Conservation (phyloP, 2,888 invertebrate genomes). For the Melolontha melolontha region DNA sequence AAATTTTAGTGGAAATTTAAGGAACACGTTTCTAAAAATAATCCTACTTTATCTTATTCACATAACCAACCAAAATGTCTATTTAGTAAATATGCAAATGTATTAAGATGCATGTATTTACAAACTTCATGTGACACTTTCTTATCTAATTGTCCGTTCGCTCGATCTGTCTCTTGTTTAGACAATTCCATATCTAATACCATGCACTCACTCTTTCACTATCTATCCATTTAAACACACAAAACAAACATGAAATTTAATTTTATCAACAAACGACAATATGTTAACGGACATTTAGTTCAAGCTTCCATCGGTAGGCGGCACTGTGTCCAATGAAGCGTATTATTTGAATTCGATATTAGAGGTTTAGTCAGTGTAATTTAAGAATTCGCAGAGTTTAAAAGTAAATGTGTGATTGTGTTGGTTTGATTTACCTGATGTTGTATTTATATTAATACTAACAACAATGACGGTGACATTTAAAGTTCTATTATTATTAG, state of each 20-base stretch:
- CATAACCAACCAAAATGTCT: too few relatives aligned
- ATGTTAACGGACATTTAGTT: not conserved
- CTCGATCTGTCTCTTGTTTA: too few relatives aligned
- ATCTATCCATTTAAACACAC: not conserved
- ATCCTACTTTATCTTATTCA: too few relatives aligned
- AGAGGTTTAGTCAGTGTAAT: slow-evolving; percentile 4
- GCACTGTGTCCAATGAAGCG: slow-evolving; percentile 1
- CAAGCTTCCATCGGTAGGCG: not conserved
- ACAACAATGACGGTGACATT: slow-evolving; percentile 13
- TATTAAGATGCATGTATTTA: too few relatives aligned
- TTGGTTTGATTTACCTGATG: slow-evolving; percentile 10
- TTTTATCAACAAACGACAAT: not conserved
- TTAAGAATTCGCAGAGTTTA: slow-evolving; percentile 16
- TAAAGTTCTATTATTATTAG: not conserved
- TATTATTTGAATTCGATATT: slow-evolving; percentile 14
- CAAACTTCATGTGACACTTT: too few relatives aligned
- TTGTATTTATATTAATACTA: not conserved
- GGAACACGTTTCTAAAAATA: too few relatives aligned
- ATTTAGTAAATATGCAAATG: too few relatives aligned
- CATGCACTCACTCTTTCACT: too few relatives aligned
- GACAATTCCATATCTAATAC: too few relatives aligned
- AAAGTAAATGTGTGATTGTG: slow-evolving; percentile 11
- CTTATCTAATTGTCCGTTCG: too few relatives aligned
- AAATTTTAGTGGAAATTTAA: too few relatives aligned
- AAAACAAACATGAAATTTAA: too few relatives aligned